Evolutionary conservation across 2,888 invertebrate genomes (phyloP), one percentile per base, ranked within the genome.

Genomic region (Xestia rhomboidea): DNA sequence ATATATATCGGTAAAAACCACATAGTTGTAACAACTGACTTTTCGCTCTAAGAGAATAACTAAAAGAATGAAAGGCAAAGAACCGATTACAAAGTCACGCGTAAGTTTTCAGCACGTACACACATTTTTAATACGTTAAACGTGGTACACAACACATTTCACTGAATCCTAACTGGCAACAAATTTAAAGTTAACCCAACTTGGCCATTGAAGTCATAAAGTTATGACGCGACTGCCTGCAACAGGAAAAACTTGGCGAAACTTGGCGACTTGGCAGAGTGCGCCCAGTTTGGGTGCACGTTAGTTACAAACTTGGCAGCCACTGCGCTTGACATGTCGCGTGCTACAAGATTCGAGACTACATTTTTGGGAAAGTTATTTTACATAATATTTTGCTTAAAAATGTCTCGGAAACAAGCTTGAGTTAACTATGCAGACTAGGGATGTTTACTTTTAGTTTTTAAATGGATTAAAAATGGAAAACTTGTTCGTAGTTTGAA

Each of bases 171-270:
- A 86, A 82, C 80, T 83, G 74, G 81, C 78, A 80, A 87, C 85
- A 83, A 88, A 83, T 82, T 83, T 73, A 64, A 83, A 89, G 79
- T 81, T 79, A 46, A 60, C 38, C 44, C 62, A 86, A 84, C 79
- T 87, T 81, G 70, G 74, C 68, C 77, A 78, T 73, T 67, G 68
- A 54, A 81, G 77, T 84, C 84, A 75, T 77, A 73, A 87, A 88
- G 89, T 88, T 88, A 87, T 84, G 88, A 87, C 82, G 81, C 75
- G 77, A 83, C 79, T 79, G 86, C 84, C 77, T 81, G 89, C 77
- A 78, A 75, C 79, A 71, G 80, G 89, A 88, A 88, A 86, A 87
- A 87, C 84, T 87, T 89, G 75, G 79, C 76, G 30, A 63, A 71
- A 66, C 79, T 62, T 38, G 76, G 67, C 73, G 77, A 82, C 60